These are phyloP conservation scores for Mactromeris polynyma DNA, from an alignment of 2,888 invertebrate species.

Conservation along the genomic window DNA sequence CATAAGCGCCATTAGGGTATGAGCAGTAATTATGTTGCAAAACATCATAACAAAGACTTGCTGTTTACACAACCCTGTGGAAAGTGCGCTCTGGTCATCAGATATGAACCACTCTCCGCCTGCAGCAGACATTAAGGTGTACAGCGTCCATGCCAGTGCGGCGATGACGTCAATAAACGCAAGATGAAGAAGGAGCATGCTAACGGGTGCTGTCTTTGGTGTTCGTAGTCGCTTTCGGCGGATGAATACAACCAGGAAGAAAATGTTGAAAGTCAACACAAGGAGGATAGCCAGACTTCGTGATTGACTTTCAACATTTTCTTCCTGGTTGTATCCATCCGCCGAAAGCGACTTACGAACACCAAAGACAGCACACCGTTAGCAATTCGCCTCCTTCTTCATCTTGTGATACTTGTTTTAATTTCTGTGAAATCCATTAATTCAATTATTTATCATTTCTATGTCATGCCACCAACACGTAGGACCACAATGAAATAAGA, in stretches of 20 bases:
- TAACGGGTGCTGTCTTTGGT: conserved; percentile 56
- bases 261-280: conserved; percentile 53
- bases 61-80: conserved; percentile 66
- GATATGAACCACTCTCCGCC: conserved; percentile 69
- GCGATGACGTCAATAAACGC: conserved; percentile 73
- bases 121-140: conserved; percentile 64
- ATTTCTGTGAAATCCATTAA: too few species aligned
- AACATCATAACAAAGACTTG: conserved; percentile 74
- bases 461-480: too few species aligned
- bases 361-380: background rate
- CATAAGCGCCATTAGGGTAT: conserved; percentile 72
- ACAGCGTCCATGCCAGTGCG: conserved; percentile 72
- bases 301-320: background rate
- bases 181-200: conserved; percentile 60
- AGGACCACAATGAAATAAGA: too few species aligned
- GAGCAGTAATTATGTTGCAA: conserved; percentile 72
- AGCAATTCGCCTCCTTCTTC: background rate
- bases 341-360: background rate
- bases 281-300: conserved; percentile 42
- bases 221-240: conserved; percentile 65
- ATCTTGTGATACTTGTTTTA: too few species aligned
- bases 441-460: too few species aligned
- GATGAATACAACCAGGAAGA: conserved; percentile 63
- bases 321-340: background rate
- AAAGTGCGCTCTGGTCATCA: conserved; percentile 18